A percentile compares a stretch with the other conserved stretches of the same genome.
These are phyloP conservation scores for Ophion costatus DNA, from an alignment of 2,888 invertebrate genomes.

Conservation along the genomic window DNA sequence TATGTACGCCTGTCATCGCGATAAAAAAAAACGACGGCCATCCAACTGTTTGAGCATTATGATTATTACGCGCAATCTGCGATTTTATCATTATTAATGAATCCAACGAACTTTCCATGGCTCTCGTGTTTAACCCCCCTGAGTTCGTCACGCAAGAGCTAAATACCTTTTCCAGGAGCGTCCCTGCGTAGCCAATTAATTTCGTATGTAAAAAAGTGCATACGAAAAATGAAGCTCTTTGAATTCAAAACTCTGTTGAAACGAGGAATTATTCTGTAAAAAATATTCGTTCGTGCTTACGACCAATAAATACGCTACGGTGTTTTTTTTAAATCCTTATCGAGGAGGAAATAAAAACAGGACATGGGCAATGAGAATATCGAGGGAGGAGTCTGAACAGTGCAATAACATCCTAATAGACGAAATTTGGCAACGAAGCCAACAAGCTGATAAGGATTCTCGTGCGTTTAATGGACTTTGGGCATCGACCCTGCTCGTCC, in stretches of 20 bases:
- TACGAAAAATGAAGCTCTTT: neutral
- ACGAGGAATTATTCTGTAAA: neutral
- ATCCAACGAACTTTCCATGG: conserved; percentile 41
- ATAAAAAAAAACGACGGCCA: neutral
- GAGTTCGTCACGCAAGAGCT: conserved; percentile 49
- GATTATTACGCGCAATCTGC: conserved; percentile 59
- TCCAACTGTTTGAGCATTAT: conserved; percentile 32
- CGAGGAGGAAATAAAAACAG: conserved; percentile 9
- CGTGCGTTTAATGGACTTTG: conserved; percentile 59
- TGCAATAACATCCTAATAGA: conserved; percentile 63
- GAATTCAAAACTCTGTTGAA: neutral
- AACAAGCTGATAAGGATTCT: conserved; percentile 53
- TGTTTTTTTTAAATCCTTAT: neutral
- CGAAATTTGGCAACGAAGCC: conserved; percentile 63
- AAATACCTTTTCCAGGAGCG: conserved; percentile 37
- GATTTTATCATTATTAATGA: conserved; percentile 63
- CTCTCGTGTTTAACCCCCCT: conserved; percentile 50
- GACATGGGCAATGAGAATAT: conserved; percentile 24
- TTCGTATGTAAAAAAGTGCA: conserved; percentile 1
- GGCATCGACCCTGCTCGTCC: conserved; percentile 32
- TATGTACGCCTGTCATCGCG: neutral
- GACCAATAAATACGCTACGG: neutral
- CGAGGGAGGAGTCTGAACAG: conserved; percentile 29
- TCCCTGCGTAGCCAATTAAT: conserved; percentile 32
- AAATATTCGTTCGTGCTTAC: neutral